Percentiles rank a stretch among this genome's conserved stretches.
phyloP scores from a whole-genome alignment of 2,888 invertebrate genomes.

The Phymatocera aterrima region DNA sequence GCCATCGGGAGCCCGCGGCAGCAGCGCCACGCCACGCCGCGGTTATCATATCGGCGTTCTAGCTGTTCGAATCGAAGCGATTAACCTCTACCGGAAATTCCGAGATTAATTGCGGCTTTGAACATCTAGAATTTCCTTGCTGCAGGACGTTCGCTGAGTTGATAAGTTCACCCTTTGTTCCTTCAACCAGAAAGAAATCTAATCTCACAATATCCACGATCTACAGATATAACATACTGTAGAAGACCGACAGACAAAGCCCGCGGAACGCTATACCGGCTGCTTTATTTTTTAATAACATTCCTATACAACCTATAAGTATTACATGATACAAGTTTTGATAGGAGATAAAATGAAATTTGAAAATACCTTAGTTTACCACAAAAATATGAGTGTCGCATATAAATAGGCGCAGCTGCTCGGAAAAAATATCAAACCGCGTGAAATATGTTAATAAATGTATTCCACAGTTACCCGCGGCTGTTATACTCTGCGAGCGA shows the following conservation, averaged over 20 bases:
- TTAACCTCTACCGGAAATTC: not conserved
- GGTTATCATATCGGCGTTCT: conserved; percentile 18
- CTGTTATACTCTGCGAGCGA: not conserved
- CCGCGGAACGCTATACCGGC: conserved; percentile 28
- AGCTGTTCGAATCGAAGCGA: not conserved
- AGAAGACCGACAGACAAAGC: not conserved
- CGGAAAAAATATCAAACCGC: not conserved
- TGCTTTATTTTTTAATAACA: conserved; percentile 31
- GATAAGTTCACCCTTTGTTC: conserved; percentile 27
- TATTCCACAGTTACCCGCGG: not conserved
- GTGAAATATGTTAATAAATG: conserved; percentile 25
- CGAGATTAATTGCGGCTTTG: conserved; percentile 30
- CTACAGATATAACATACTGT: too few relatives aligned
- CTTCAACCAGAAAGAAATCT: not conserved
- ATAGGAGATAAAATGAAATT: not conserved
- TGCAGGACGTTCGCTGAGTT: conserved; percentile 27
- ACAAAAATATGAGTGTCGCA: not conserved
- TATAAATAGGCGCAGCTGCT: not conserved
- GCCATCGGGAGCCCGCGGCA: too few relatives aligned
- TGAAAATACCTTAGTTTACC: not conserved
- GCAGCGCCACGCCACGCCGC: too few relatives aligned
- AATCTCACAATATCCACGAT: not conserved
- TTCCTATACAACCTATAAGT: not conserved
- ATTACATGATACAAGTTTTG: not conserved
- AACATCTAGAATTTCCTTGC: conserved; percentile 30